These are phyloP conservation scores for Parus major DNA, from an alignment of 2,113 vertebrate genomes.

Conservation along the genomic window DNA sequence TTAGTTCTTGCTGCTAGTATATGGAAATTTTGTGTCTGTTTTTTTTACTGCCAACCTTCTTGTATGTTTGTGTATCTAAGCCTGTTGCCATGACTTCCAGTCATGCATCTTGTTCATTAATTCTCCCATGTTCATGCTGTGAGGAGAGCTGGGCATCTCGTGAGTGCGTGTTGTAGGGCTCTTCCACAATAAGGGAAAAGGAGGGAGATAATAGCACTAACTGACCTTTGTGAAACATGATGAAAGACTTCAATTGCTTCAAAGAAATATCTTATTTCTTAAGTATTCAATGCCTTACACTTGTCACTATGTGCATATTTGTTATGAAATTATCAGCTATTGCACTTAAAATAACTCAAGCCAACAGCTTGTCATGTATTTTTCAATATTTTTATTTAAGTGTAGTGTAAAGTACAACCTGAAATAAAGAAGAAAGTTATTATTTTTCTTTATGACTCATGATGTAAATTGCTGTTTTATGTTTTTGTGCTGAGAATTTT, in stretches of 20 bases:
- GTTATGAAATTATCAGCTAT: background rate
- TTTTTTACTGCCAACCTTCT: background rate
- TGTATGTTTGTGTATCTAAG: background rate
- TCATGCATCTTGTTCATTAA: background rate
- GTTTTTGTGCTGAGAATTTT: background rate
- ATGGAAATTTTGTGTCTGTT: background rate
- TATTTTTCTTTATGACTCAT: background rate
- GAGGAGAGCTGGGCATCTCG: background rate
- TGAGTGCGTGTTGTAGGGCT: background rate
- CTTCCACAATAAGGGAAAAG: background rate
- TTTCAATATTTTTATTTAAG: background rate
- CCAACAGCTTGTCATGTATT: background rate
- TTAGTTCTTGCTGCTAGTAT: background rate
- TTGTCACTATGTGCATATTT: background rate
- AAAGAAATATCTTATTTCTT: background rate
- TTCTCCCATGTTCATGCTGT: background rate
- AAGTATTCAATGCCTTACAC: background rate
- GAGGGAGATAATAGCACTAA: background rate
- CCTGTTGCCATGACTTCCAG: slow-evolving; percentile 25
- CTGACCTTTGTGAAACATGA: background rate
- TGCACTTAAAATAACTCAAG: background rate
- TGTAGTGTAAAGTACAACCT: background rate
- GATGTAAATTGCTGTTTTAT: background rate
- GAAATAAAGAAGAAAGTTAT: background rate
- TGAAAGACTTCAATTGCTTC: background rate